phyloP scores from a whole-genome alignment of 1,140 invertebrate species.

The Mesaphorura yosii region DNA sequence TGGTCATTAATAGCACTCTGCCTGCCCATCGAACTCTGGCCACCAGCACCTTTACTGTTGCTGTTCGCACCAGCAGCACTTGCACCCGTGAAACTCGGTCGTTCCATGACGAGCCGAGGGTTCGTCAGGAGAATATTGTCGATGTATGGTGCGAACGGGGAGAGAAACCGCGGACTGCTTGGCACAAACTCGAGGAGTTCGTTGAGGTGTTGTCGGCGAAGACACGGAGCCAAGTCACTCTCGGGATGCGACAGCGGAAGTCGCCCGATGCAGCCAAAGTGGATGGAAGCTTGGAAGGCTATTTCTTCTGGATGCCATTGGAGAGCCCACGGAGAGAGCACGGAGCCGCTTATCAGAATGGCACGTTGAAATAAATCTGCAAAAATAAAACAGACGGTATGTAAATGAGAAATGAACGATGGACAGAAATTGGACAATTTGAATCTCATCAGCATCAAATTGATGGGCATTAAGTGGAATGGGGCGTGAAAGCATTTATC shows the following conservation, averaged over 20 bases:
- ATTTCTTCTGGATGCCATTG: constrained; percentile 63
- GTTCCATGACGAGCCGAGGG: constrained; percentile 51
- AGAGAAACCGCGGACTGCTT: constrained; percentile 43
- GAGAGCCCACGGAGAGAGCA: constrained; percentile 76
- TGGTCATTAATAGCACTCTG: constrained; percentile 22
- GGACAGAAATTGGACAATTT: no score
- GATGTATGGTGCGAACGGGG: constrained; percentile 50
- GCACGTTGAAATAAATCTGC: constrained; percentile 78
- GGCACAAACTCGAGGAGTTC: constrained; percentile 50
- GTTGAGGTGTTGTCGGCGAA: constrained; percentile 47
- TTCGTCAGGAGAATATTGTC: constrained; percentile 48
- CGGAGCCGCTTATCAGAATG: constrained; percentile 87
- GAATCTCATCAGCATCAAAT: no score
- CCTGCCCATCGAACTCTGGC: not conserved
- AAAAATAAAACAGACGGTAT: no score
- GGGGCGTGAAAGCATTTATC: no score
- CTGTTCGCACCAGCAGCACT: no score
- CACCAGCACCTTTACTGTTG: constrained; percentile 48
- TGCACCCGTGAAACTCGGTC: no score
- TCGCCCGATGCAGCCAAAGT: constrained; percentile 12
- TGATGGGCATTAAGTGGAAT: no score
- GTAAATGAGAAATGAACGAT: no score
- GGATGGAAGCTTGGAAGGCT: constrained; percentile 48
- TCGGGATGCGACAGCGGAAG: constrained; percentile 28
- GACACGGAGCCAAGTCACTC: constrained; percentile 46